These are phyloP conservation scores for Malaclemys terrapin DNA, from an alignment of 2,113 vertebrate species.

Conservation along the genomic window DNA sequence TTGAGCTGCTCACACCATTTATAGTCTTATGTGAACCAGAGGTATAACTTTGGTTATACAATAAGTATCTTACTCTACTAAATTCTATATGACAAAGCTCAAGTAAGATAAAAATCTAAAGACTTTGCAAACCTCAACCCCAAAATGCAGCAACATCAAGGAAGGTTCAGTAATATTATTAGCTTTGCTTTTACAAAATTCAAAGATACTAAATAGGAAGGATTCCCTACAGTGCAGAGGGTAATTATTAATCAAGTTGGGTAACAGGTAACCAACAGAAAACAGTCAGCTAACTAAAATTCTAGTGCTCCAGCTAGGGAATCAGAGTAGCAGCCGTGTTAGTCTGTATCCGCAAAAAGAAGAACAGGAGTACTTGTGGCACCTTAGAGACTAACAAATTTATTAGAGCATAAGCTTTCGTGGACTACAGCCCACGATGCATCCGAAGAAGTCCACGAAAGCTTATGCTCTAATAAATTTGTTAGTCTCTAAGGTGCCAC, in stretches of 20 bases:
- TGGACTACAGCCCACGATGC: no score
- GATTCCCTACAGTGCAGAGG: background rate
- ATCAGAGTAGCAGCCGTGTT: no score
- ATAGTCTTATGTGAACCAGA: background rate
- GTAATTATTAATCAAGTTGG: background rate
- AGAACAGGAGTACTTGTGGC: no score
- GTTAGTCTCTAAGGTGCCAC: no score
- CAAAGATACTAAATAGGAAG: background rate
- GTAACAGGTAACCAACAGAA: background rate
- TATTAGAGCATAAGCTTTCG: no score
- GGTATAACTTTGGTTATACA: background rate
- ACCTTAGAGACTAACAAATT: no score
- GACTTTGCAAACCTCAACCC: background rate
- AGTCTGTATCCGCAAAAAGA: no score
- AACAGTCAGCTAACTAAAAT: background rate
- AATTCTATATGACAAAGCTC: background rate
- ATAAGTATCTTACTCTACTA: background rate
- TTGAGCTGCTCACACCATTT: background rate
- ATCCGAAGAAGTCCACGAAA: no score
- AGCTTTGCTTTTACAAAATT: background rate
- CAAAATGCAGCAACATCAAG: background rate
- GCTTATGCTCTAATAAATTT: no score
- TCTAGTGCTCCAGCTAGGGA: background rate
- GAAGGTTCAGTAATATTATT: background rate
- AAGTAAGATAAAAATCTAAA: background rate